These are phyloP conservation scores for Patagioenas fasciata DNA, from an alignment of 2,113 vertebrate genomes.

Conservation along the genomic window DNA sequence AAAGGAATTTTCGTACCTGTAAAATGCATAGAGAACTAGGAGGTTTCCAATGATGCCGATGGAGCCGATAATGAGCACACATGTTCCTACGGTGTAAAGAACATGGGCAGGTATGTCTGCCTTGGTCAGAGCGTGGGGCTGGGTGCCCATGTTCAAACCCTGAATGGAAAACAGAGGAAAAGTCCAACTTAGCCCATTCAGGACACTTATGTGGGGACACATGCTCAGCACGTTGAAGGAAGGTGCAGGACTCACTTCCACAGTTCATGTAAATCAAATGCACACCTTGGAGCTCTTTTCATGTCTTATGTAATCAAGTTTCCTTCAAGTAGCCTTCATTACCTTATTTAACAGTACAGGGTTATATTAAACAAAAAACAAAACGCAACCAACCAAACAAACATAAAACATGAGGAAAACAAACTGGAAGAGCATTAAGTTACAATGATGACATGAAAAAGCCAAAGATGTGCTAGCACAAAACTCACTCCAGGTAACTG, in stretches of 20 bases:
- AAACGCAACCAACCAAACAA: too few relatives aligned
- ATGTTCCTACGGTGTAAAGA: conserved; percentile 56
- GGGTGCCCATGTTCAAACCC: conserved; percentile 44
- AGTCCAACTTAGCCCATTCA: background rate
- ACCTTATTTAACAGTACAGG: background rate
- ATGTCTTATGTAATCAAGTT: background rate
- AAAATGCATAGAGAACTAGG: conserved; percentile 72
- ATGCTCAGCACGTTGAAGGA: background rate
- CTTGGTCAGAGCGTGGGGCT: background rate
- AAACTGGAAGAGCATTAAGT: background rate
- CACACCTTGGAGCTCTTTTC: background rate
- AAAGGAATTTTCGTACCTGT: conserved; percentile 53
- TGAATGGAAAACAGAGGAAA: conserved; percentile 13
- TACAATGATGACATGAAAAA: background rate
- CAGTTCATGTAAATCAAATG: background rate
- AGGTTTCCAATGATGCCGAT: conserved; percentile 68
- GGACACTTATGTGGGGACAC: background rate
- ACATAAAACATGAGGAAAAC: background rate
- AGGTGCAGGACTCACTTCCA: background rate
- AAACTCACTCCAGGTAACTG: background rate
- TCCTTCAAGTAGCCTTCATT: background rate
- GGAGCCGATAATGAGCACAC: conserved; percentile 71
- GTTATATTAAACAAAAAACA: background rate
- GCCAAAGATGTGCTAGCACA: background rate
- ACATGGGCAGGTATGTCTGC: conserved; percentile 49